Evolutionary conservation across 2,113 vertebrate genomes (phyloP), one percentile per base, ranked within the genome.

Genomic region (Chelonoidis abingdonii): DNA sequence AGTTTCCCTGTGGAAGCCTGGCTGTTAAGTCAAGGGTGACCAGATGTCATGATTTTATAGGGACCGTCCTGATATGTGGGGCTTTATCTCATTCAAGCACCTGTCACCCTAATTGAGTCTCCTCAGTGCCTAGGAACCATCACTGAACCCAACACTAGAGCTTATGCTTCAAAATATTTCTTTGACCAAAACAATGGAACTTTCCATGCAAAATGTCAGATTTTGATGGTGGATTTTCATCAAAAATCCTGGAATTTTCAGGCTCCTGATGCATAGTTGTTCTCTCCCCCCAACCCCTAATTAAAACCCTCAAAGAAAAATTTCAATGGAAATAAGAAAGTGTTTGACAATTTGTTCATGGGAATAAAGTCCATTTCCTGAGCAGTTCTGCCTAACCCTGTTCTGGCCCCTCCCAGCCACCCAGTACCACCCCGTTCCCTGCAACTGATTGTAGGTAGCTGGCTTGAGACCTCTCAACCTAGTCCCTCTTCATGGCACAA

Each of bases 111-210:
- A 57, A 57, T 2, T 29, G 57, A 65, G 88, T 41, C 82, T 87
- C 84, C 92, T 82, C 6, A 44, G 83, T 90, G 94, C 54, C 0
- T 0, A 89, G 62, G 69, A 90, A 86, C 16, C 47, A 22, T 72
- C 83, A 65, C 69, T 89, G 93, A 94, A 89, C 85, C 89, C 92
- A 91, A 81, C 96, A 92, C 81, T 56, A 83, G 56, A 94, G 85
- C 90, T 96, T 94, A 95, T 95, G 84, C 95, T 96, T 88, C 81
- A 92, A 95, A 94, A 96, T 93, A 94, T 88, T 89, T 95, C 35
- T 87, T 95, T 95, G 93, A 96, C 95, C 89, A 65, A 75, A 94
- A 96, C 93, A 94, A 95, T 38, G 41, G 90, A 92, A 89, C 65
- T 88, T 81, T 95, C 89, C 24, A 95, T 89, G 86, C 95, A 89